These are phyloP conservation scores for Dicyrtoma fusca DNA, from an alignment of 2,888 invertebrate species.

Conservation along the genomic window DNA sequence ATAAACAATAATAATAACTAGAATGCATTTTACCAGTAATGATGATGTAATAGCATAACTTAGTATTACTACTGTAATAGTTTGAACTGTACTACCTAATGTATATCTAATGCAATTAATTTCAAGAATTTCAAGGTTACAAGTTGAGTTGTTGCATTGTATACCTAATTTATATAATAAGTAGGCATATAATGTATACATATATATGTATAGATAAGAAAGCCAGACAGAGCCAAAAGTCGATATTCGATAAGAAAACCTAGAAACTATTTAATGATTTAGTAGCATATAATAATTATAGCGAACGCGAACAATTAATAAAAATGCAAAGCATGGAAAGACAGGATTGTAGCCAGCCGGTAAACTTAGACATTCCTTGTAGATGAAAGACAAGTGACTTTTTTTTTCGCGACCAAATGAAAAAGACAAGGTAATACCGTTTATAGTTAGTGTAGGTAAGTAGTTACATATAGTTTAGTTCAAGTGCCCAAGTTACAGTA, in stretches of 20 bases:
- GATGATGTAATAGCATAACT: too few relatives aligned
- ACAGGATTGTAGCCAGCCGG: conserved; percentile 4
- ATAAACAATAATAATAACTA: too few relatives aligned
- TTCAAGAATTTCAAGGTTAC: too few relatives aligned
- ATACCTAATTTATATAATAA: too few relatives aligned
- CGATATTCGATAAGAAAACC: not conserved
- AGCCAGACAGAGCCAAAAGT: too few relatives aligned
- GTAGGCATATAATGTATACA: too few relatives aligned
- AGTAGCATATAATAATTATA: not conserved
- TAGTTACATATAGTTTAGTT: not conserved
- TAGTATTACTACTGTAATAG: too few relatives aligned
- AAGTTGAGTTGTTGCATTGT: too few relatives aligned
- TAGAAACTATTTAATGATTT: not conserved
- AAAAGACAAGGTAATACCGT: conserved; percentile 27
- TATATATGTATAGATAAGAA: too few relatives aligned
- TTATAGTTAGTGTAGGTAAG: not conserved
- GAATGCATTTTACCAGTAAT: too few relatives aligned
- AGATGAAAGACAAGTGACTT: conserved; percentile 25
- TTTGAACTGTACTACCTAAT: too few relatives aligned
- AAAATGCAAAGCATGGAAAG: conserved; percentile 8
- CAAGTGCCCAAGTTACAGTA: not conserved
- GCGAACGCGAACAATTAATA: not conserved
- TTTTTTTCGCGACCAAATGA: conserved; percentile 26
- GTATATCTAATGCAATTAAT: too few relatives aligned
- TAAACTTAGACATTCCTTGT: conserved; percentile 32